These are phyloP conservation scores for Cataglyphis cursor DNA, from an alignment of 2,888 invertebrate genomes.

Conservation along the genomic window DNA sequence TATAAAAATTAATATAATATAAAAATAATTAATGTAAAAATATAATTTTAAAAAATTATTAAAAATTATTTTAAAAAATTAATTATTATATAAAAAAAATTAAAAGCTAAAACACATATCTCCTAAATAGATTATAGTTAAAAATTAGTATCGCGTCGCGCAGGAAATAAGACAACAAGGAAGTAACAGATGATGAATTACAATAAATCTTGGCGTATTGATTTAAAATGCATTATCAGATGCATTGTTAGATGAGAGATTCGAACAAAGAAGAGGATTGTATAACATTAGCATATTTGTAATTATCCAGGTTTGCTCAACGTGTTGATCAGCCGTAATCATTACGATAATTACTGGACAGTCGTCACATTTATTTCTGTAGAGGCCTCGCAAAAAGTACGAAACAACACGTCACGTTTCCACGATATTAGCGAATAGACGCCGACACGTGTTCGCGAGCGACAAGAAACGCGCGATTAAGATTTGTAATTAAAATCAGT, in stretches of 20 bases:
- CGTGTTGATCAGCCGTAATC: conserved; percentile 36
- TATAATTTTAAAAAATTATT: no score
- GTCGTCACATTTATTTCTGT: conserved; percentile 55
- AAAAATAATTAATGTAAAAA: no score
- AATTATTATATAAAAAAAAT: no score
- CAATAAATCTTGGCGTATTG: not conserved
- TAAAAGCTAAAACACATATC: not conserved
- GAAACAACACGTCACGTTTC: conserved; percentile 51
- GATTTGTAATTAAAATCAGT: conserved; percentile 58
- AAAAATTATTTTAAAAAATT: no score
- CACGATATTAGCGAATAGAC: not conserved
- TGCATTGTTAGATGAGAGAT: not conserved
- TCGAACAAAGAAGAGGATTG: conserved; percentile 33
- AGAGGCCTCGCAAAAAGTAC: conserved; percentile 41
- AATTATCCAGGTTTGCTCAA: conserved; percentile 42
- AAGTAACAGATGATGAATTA: conserved; percentile 21
- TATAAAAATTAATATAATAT: no score
- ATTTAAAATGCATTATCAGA: conserved; percentile 18
- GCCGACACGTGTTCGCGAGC: conserved; percentile 1
- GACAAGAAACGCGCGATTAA: conserved; percentile 50
- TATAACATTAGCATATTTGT: conserved; percentile 46
- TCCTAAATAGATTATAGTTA: not conserved
- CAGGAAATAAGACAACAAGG: conserved; percentile 8
- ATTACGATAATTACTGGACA: conserved; percentile 36
- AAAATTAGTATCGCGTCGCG: not conserved